Conservation (phyloP, 2,888 invertebrate genomes). For the Ophion slaviceki region DNA sequence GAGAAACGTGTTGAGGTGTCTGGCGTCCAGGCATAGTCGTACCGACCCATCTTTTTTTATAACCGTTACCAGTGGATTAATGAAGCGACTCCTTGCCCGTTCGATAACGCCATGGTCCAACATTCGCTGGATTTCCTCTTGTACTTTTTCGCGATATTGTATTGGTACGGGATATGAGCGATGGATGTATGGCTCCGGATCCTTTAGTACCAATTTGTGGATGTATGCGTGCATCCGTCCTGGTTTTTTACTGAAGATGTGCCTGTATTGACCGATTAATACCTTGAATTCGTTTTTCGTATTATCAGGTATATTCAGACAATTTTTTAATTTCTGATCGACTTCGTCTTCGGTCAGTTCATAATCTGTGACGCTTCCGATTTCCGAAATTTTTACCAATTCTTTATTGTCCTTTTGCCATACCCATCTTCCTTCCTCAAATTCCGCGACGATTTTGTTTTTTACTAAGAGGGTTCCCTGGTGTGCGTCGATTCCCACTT, state of each 20-base stretch:
- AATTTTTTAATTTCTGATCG: neutral
- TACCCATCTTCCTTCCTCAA: no score
- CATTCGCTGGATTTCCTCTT: neutral
- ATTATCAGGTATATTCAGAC: neutral
- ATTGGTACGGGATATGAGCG: no score
- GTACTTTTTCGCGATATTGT: neutral
- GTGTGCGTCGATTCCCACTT: neutral
- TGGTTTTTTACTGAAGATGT: no score
- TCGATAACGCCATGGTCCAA: neutral
- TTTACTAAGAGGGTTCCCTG: neutral
- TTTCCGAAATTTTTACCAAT: no score
- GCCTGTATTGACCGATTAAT: neutral
- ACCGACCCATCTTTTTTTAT: constrained; percentile 17
- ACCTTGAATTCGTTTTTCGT: neutral
- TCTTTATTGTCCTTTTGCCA: no score
- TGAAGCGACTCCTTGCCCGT: neutral
- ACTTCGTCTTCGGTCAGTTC: neutral
- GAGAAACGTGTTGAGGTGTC: constrained; percentile 7
- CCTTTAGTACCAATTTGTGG: no score
- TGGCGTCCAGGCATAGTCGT: neutral
- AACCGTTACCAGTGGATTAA: neutral
- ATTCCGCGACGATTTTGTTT: no score
- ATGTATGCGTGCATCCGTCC: no score
- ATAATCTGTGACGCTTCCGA: neutral
- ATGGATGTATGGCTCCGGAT: no score